phyloP scores from a whole-genome alignment of 2,888 invertebrate genomes.

The Glomeris marginata region DNA sequence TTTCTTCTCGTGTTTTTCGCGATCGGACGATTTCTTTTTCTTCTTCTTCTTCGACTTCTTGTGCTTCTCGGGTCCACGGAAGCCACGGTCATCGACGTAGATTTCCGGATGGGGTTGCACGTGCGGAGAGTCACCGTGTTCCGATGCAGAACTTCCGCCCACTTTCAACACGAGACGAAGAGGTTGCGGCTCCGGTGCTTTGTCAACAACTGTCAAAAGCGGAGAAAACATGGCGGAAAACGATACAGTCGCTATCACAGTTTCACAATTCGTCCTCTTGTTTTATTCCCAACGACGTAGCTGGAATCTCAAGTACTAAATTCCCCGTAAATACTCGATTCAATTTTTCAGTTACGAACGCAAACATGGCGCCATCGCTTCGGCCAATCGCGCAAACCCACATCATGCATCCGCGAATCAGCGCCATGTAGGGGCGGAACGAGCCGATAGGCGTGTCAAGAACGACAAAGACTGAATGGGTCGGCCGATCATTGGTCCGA shows the following conservation, averaged over 20 bases:
- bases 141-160: constrained; percentile 49
- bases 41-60: constrained; percentile 64
- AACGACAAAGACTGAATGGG: too few species aligned
- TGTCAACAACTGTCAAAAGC: constrained; percentile 1
- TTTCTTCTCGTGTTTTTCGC: constrained; percentile 47
- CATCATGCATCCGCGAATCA: too few species aligned
- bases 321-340: constrained; percentile 1
- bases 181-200: not conserved
- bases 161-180: constrained; percentile 58
- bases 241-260: too few species aligned
- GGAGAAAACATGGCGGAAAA: too few species aligned
- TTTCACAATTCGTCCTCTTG: too few species aligned
- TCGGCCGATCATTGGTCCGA: too few species aligned
- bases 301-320: too few species aligned
- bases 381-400: too few species aligned
- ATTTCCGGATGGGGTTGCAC: constrained; percentile 18
- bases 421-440: too few species aligned
- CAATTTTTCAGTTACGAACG: not conserved
- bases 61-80: constrained; percentile 34
- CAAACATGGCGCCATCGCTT: not conserved
- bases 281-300: too few species aligned
- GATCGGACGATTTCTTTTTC: constrained; percentile 39
- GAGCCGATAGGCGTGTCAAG: too few species aligned
- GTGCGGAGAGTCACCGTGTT: constrained; percentile 38
- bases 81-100: constrained; percentile 18